Percentiles rank a stretch among this genome's conserved stretches.
phyloP scores from a whole-genome alignment of 1,140 invertebrate species.

The Oryctes rhinoceros region DNA sequence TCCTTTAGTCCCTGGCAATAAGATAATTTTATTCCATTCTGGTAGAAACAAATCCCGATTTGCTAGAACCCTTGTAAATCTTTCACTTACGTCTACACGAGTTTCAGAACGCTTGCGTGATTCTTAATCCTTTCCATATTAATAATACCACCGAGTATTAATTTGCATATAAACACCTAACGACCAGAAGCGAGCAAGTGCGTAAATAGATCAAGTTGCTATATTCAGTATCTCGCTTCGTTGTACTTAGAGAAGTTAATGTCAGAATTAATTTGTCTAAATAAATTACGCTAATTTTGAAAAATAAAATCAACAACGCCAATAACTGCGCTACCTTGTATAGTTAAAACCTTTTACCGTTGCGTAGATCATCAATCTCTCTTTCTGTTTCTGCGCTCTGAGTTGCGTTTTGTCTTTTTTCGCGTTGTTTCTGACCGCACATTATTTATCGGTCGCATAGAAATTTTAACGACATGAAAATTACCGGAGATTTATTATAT shows the following conservation, averaged over 20 bases:
- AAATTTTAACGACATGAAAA: conserved; percentile 21
- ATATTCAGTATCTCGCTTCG: background rate
- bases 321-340: conserved; percentile 28
- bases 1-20: too few relatives aligned
- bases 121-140: background rate
- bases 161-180: conserved; percentile 16
- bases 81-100: too few relatives aligned
- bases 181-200: background rate
- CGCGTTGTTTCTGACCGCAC: background rate
- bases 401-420: background rate
- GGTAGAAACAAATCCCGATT: too few relatives aligned
- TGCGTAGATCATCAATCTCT: background rate
- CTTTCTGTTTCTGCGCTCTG: background rate
- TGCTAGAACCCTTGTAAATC: too few relatives aligned
- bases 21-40: too few relatives aligned
- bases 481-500: conserved; percentile 9
- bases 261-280: background rate
- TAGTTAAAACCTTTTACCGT: conserved; percentile 25
- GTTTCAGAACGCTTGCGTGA: background rate
- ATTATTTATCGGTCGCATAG: background rate
- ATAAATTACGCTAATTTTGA: conserved; percentile 22
- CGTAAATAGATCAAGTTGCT: background rate
- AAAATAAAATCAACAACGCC: background rate
- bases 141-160: background rate
- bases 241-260: conserved; percentile 27